These are phyloP conservation scores for Diorhabda carinulata DNA, from an alignment of 1,140 invertebrate genomes.

Conservation along the genomic window DNA sequence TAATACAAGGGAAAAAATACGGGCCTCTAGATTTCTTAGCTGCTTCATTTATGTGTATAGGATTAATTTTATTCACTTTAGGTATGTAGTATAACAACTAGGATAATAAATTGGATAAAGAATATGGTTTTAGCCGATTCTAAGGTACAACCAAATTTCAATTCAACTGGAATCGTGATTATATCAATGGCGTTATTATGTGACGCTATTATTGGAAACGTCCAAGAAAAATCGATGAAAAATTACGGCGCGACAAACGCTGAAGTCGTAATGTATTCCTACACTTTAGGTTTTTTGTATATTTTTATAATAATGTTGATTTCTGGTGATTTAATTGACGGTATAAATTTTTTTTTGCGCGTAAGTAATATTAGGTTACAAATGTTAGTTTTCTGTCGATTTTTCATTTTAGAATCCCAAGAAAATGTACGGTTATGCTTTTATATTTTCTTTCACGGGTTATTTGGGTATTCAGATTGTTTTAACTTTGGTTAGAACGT, in stretches of 20 bases:
- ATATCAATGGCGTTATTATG: constrained; percentile 84
- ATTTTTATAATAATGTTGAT: constrained; percentile 71
- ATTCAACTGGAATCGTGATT: constrained; percentile 76
- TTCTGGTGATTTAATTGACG: constrained; percentile 71
- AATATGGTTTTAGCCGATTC: constrained; percentile 71
- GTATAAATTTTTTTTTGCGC: constrained; percentile 72
- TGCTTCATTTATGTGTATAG: constrained; percentile 83
- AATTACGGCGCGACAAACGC: constrained; percentile 75
- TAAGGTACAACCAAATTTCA: constrained; percentile 83
- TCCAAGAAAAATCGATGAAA: constrained; percentile 93
- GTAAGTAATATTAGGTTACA: constrained; percentile 51
- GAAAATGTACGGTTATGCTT: constrained; percentile 79
- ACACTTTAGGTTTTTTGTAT: constrained; percentile 83
- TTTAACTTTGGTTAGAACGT: constrained; percentile 77
- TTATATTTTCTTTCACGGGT: constrained; percentile 82
- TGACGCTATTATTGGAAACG: constrained; percentile 92
- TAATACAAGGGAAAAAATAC: constrained; percentile 89
- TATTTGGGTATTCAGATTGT: constrained; percentile 92
- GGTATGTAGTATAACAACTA: constrained; percentile 45
- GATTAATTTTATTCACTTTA: constrained; percentile 84
- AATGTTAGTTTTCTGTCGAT: neutral
- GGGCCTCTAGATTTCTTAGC: constrained; percentile 78
- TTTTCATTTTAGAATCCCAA: constrained; percentile 59
- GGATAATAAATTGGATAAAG: neutral
- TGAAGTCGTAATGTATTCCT: constrained; percentile 92